A percentile compares a stretch with the other conserved stretches of the same genome.
Conservation (phyloP, 1,140 invertebrate genomes). For the Drosophila eugracilis region DNA sequence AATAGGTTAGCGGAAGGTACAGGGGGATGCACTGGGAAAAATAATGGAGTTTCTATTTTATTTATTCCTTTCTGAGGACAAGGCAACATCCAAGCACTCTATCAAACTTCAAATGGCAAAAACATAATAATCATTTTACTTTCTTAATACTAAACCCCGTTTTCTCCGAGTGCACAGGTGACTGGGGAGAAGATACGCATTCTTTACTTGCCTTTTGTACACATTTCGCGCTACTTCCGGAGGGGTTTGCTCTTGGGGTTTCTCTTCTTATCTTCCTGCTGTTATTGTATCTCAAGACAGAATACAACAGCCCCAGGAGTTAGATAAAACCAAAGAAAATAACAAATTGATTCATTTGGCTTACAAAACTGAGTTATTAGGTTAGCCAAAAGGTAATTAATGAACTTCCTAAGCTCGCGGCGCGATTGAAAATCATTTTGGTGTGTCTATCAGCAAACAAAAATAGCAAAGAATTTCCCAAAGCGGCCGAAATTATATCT, state of each 20-base stretch:
- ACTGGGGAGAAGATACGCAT: conserved; percentile 6
- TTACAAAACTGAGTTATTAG: conserved; percentile 35
- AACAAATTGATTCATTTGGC: conserved; percentile 16
- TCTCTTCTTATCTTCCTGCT: conserved; percentile 1
- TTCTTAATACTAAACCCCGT: too few relatives aligned
- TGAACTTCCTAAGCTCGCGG: conserved; percentile 18
- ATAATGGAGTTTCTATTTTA: too few relatives aligned
- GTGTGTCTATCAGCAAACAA: conserved; percentile 11
- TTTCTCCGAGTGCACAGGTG: conserved; percentile 23
- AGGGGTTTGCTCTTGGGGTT: conserved; percentile 33
- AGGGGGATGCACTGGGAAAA: conserved; percentile 15
- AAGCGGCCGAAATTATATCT: conserved; percentile 34
- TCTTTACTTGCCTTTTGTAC: conserved; percentile 53
- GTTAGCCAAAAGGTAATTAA: conserved; percentile 39
- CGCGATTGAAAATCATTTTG: conserved; percentile 4
- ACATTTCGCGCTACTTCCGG: conserved; percentile 52
- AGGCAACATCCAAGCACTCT: too few relatives aligned
- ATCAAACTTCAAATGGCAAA: too few relatives aligned
- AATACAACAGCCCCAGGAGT: neutral
- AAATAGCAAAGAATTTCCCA: conserved; percentile 30
- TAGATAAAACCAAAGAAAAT: neutral
- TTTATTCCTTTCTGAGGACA: too few relatives aligned
- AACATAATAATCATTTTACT: too few relatives aligned
- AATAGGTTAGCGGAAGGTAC: conserved; percentile 23
- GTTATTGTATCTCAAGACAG: neutral